Percentiles rank a stretch among this genome's conserved stretches.
phyloP scores from a whole-genome alignment of 2,888 invertebrate species.

The Megalurothrips usitatus region DNA sequence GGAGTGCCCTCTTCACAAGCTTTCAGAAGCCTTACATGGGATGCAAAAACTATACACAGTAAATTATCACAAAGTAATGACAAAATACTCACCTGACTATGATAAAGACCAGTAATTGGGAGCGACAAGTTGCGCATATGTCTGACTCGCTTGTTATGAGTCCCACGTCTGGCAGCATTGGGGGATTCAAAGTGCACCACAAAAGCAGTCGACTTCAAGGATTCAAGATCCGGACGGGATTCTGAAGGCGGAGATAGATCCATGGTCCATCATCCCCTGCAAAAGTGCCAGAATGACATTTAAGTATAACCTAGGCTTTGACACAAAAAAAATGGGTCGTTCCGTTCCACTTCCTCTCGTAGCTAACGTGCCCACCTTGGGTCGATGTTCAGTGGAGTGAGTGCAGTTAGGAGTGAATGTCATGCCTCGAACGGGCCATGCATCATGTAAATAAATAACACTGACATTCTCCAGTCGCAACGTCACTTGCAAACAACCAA shows the following conservation, averaged over 20 bases:
- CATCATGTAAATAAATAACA: slow-evolving; percentile 11
- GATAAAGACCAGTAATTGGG: slow-evolving; percentile 17
- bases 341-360: neutral
- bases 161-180: neutral
- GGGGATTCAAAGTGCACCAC: slow-evolving; percentile 17
- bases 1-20: neutral
- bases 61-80: neutral
- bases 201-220: slow-evolving; percentile 18
- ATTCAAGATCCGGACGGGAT: slow-evolving; percentile 22
- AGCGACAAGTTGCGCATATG: slow-evolving; percentile 24
- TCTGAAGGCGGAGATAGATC: slow-evolving; percentile 10
- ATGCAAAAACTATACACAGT: too few relatives aligned
- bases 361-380: neutral
- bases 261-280: slow-evolving; percentile 16
- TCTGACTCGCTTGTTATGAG: neutral
- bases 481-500: slow-evolving; percentile 24
- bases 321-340: neutral
- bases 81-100: neutral
- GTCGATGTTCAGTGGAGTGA: neutral
- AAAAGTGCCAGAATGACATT: neutral
- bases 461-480: slow-evolving; percentile 8
- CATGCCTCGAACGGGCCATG: slow-evolving; percentile 12
- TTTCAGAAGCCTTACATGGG: neutral
- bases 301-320: neutral
- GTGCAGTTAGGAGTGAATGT: neutral